These are phyloP conservation scores for Helogale parvula DNA, from an alignment of 2,113 vertebrate species.

Conservation along the genomic window DNA sequence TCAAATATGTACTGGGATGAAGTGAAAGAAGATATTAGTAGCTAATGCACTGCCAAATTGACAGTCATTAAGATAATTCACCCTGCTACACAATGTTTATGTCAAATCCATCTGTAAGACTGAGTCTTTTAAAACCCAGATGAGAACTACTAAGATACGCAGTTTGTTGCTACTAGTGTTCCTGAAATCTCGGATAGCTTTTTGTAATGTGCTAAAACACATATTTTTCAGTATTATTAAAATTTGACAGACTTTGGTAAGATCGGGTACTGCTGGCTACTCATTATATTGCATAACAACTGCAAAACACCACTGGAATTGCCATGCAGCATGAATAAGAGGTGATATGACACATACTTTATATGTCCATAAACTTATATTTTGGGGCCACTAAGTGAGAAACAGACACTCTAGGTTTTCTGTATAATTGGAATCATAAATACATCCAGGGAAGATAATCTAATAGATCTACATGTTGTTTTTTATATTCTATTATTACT, in stretches of 20 bases:
- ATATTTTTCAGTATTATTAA: not conserved
- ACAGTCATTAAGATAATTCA: not conserved
- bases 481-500: not conserved
- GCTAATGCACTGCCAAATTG: not conserved
- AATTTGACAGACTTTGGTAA: not conserved
- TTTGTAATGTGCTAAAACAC: not conserved
- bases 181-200: not conserved
- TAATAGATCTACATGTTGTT: not conserved
- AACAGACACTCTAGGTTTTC: not conserved
- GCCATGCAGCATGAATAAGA: not conserved
- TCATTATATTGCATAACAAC: not conserved
- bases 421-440: not conserved
- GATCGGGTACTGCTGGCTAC: not conserved
- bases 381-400: not conserved
- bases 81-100: not conserved
- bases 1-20: not conserved
- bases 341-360: not conserved
- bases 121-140: not conserved
- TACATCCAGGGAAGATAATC: not conserved
- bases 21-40: constrained; percentile 4
- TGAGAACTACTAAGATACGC: not conserved
- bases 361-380: not conserved
- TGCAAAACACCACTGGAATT: not conserved
- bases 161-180: not conserved
- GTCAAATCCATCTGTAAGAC: not conserved